Evolutionary conservation across 53 echinoderm and acorn worm species (phyloP), one percentile per base, ranked within the genome.

Genomic region (Paracentrotus lividus): DNA sequence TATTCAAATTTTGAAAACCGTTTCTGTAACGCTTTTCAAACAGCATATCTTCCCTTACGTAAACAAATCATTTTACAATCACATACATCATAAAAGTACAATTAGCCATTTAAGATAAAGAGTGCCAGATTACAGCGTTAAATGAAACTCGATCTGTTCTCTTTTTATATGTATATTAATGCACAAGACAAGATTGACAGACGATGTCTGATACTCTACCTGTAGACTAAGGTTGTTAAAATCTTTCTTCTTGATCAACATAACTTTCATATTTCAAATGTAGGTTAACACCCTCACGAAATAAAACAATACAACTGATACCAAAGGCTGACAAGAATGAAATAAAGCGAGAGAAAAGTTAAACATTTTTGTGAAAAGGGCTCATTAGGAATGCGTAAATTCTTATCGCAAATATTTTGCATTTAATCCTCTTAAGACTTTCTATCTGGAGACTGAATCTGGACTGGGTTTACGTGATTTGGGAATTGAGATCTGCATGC

Each of bases 341-440:
- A 57, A n/a, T n/a, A n/a, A n/a, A n/a, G n/a, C n/a, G 0, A 31
- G n/a, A 18, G 15, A 49, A 85, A 85, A n/a, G 49, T 67, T 4
- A 32, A 33, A 67, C 18, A 40, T 69, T 36, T 5, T 72, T 38
- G 40, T 20, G 20, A 5, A 72, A 72, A 40, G 67, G 40, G 72
- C 18, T 72, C 72, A 40, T 72, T 69, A 69, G 40, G n/a, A 72
- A 72, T 72, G 72, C 40, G 69, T 72, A 40, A 72, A 72, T 40
- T 40, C 72, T 72, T 72, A 72, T 72, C 72, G 72, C 72, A 72
- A 72, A 72, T 72, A 32, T 72, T 72, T 72, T 72, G 72, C 72
- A 72, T 72, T 72, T 72, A 72, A 72, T 72, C 72, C 72, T 36
- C 36, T 72, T 2, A 72, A 18, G 32, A 20, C 40, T 36, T 72